Evolutionary conservation across 2,797 vertebrate genomes (phyloP).

Genomic region (Echiichthys vipera): DNA sequence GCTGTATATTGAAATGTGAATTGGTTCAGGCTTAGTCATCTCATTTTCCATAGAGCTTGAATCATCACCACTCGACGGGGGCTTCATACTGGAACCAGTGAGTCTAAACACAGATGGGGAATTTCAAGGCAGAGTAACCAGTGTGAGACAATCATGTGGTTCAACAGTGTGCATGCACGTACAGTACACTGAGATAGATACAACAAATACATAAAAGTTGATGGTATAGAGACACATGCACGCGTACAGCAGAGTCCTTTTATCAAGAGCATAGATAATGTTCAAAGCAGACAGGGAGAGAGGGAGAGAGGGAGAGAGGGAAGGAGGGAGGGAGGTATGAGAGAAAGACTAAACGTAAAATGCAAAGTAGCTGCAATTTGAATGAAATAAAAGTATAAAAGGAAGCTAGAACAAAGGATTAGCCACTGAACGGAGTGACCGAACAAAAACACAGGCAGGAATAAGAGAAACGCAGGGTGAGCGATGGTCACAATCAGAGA

Average conservation of each 20-base stretch:
- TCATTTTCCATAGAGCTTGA: conserved; percentile 11
- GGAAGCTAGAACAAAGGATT: conserved; percentile 7
- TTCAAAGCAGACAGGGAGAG: conserved; percentile 1
- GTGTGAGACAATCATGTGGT: not conserved
- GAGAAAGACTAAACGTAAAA: conserved; percentile 18
- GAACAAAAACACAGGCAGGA: not conserved
- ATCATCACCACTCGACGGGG: conserved; percentile 18
- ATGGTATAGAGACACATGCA: conserved; percentile 2
- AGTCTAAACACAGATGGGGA: not conserved
- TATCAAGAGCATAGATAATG: not conserved
- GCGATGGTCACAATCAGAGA: conserved; percentile 2
- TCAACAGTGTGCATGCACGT: not conserved
- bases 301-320: not conserved
- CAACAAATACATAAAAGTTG: not conserved
- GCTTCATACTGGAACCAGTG: conserved; percentile 24
- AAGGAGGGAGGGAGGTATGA: not conserved
- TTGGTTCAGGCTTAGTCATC: conserved; percentile 31
- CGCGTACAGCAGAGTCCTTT: conserved; percentile 12
- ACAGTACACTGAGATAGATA: conserved; percentile 1
- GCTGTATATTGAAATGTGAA: conserved; percentile 27
- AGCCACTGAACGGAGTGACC: not conserved
- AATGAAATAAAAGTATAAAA: conserved; percentile 30
- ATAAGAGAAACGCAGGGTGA: not conserved
- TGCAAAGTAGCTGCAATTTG: conserved; percentile 21
- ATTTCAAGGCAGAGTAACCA: conserved; percentile 24